A percentile compares a stretch with the other conserved stretches of the same genome.
Conservation (phyloP, 1,140 invertebrate species). For the Phocides pigmalion region DNA sequence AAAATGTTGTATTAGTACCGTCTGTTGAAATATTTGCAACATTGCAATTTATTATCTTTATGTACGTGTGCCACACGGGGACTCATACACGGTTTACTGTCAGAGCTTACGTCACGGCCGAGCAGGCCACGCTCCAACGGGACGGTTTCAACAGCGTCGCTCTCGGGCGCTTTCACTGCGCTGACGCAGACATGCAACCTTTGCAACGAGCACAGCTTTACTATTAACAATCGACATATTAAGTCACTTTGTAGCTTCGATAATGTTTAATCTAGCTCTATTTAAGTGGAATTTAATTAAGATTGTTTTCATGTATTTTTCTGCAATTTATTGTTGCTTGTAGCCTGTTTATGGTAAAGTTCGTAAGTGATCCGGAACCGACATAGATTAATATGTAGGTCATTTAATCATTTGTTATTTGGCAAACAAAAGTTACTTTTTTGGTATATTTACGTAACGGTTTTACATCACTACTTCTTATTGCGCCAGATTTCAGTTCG, state of each 20-base stretch:
- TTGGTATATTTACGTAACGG: neutral
- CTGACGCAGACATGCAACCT: neutral
- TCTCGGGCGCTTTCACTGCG: constrained; percentile 8
- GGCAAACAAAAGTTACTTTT: neutral
- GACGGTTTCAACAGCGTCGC: constrained; percentile 2
- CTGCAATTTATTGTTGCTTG: too few relatives aligned
- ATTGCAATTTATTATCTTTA: neutral
- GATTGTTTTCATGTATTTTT: too few relatives aligned
- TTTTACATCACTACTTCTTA: neutral
- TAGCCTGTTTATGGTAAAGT: too few relatives aligned
- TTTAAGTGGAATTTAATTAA: too few relatives aligned
- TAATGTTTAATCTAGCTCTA: too few relatives aligned
- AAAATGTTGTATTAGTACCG: neutral
- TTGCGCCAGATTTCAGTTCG: neutral
- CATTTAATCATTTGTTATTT: neutral
- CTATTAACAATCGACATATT: too few relatives aligned
- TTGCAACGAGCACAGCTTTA: too few relatives aligned
- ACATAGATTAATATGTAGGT: too few relatives aligned
- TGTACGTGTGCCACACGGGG: neutral
- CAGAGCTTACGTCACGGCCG: constrained; percentile 15
- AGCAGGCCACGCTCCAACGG: too few relatives aligned
- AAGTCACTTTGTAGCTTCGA: too few relatives aligned
- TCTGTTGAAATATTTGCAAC: neutral
- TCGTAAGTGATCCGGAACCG: too few relatives aligned
- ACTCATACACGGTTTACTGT: too few relatives aligned